A percentile compares a stretch with the other conserved stretches of the same genome.
Evolutionary conservation across 2,888 invertebrate species (phyloP).

Genomic region (Protodeltote pygarga): DNA sequence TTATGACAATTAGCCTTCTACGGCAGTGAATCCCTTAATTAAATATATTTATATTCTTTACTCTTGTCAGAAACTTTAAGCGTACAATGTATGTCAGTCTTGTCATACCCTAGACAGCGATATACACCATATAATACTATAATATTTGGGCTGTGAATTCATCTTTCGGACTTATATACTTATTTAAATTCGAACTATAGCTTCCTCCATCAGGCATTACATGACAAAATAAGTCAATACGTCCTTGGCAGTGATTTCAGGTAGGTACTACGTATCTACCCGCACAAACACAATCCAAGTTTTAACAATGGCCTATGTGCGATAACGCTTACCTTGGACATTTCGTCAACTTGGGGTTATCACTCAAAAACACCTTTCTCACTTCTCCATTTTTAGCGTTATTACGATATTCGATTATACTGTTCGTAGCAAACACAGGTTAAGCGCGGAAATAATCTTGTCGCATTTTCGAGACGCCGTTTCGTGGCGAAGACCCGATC

Average conservation of each 20-base stretch:
- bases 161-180: too few relatives aligned
- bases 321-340: conserved; percentile 79
- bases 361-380: conserved; percentile 60
- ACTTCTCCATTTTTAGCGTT: conserved; percentile 61
- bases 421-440: conserved; percentile 58
- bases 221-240: conserved; percentile 10
- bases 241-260: conserved; percentile 65
- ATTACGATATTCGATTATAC: conserved; percentile 25
- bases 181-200: too few relatives aligned
- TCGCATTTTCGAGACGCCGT: conserved; percentile 74
- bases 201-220: too few relatives aligned
- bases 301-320: conserved; percentile 45
- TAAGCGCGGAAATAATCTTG: conserved; percentile 65
- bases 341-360: conserved; percentile 63
- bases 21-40: too few relatives aligned
- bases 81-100: too few relatives aligned
- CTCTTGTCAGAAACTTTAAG: too few relatives aligned
- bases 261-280: conserved; percentile 70
- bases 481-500: conserved; percentile 79
- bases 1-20: too few relatives aligned
- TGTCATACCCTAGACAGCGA: not conserved
- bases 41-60: too few relatives aligned
- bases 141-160: too few relatives aligned
- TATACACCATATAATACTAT: not conserved
- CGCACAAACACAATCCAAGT: conserved; percentile 50